Evolutionary conservation across 2,113 vertebrate species (phyloP).

Genomic region (Pygoscelis antarcticus): DNA sequence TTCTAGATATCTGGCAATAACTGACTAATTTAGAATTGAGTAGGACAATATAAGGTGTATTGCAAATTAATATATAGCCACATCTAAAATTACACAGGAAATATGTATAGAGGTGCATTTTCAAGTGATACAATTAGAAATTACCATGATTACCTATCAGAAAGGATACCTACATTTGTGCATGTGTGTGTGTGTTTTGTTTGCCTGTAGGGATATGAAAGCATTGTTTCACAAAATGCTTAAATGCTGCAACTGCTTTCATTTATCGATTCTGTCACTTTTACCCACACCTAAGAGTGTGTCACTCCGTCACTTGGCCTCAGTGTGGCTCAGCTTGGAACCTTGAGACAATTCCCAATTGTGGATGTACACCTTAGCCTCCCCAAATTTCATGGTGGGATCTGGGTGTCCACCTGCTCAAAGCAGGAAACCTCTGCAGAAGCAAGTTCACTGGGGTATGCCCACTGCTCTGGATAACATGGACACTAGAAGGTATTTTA

Average conservation of each 20-base stretch:
- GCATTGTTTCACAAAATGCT: not conserved
- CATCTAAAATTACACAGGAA: not conserved
- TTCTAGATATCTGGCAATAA: not conserved
- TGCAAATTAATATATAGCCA: not conserved
- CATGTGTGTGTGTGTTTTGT: rapidly evolving
- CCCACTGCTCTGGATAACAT: not conserved
- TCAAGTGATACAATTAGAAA: not conserved
- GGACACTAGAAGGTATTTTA: not conserved
- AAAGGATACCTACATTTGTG: not conserved
- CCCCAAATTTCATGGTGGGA: not conserved
- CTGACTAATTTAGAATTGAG: not conserved
- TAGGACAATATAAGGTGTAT: not conserved
- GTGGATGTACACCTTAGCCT: too few relatives aligned
- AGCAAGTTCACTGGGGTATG: not conserved
- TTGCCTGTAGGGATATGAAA: not conserved
- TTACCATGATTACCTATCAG: not conserved
- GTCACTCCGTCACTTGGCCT: not conserved
- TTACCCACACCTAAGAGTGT: not conserved
- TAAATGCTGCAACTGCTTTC: not conserved
- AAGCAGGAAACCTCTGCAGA: not conserved
- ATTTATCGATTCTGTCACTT: not conserved
- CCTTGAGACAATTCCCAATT: rapidly evolving
- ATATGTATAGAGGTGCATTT: not conserved
- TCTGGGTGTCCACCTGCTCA: not conserved
- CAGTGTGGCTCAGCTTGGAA: not conserved